Evolutionary conservation across 2,113 vertebrate genomes (phyloP), one percentile per base, ranked within the genome.

Genomic region (Leucoraja erinaceus): DNA sequence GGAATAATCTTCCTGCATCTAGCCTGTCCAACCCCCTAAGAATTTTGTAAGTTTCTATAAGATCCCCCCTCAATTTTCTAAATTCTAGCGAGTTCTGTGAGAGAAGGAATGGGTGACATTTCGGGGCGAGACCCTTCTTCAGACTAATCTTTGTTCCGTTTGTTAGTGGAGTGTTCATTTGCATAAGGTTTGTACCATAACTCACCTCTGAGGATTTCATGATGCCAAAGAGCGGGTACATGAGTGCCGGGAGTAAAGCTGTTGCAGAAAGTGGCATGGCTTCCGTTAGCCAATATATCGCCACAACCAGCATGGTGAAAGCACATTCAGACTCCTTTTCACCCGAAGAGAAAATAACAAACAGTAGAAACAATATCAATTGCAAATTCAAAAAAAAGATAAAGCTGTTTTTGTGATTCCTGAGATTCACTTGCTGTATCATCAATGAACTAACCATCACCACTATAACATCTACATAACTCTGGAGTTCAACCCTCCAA

Each of bases 221-320:
- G 95, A 98, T 97, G 92, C 98, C 98, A 74, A 98, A 97, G 54
- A 97, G 28, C 0, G 98, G 98, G 81, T 99, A 98, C 95, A 98
- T 96, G 84, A 99, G 93, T 3, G 96, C 98, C 5, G 98, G 98
- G 2, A 99, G 94, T 94, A 99, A 95, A 93, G 98, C 98, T 0
- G 98, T 98, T 74, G 98, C 94, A 38, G 96, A 96, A 94, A 99
- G 95, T 2, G 98, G 98, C 93, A 98, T 93, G 70, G 96, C 96
- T 95, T 99, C 98, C 0, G 97, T 98, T 61, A 98, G 95, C 98
- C 98, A 99, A 96, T 97, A 97, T 11, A 96, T 94, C 3, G 97
- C 97, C 93, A 99, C 95, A n/a, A 98, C 94, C 22, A 98, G 95
- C 93, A 99, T 94, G 0, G 94, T 96, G 86, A 98, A 99, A 1